Evolutionary conservation across 2,888 invertebrate species (phyloP), one percentile per base, ranked within the genome.

Genomic region (Camptogramma bilineatum): DNA sequence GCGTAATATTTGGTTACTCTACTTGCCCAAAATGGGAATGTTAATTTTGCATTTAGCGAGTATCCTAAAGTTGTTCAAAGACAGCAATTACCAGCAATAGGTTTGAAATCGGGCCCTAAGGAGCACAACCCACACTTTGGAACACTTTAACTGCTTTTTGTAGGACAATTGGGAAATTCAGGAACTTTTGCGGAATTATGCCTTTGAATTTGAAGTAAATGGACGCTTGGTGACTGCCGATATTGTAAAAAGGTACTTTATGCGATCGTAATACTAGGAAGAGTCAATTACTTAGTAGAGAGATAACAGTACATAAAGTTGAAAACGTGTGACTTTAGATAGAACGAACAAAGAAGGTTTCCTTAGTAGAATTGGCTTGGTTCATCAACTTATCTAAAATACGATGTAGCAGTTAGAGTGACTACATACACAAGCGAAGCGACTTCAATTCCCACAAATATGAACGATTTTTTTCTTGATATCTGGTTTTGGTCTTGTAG

Each of bases 21-120:
- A 7, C 9, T 42, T 16, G 17, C n/a, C 9, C 18, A 16, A 54
- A 54, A 50, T 46, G 34, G 28, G 10, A 24, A 50, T 55, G 51
- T 56, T 58, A 59, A 68, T 62, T 64, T 62, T 48, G 19, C 56
- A 55, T 59, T 51, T 28, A 58, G 34, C 54, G 28, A 60, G 34
- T 46, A 48, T 47, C 16, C 47, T 34, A 39, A 57, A 55, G 17
- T 67, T 57, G 53, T 54, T 58, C 54, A 58, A 62, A 53, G 65
- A 62, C 53, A 56, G 52, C 64, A 48, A 64, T 64, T 64, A 65
- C 64, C 42, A 62, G 62, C 62, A 58, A 66, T 66, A 62, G 58
- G 57, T 62, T 47, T 47, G 46, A n/a, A 62, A 66, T 53, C 51
- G 54, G 34, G 39, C 65, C 62, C 65, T 39, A 17, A 50, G 65